phyloP scores from a whole-genome alignment of 1,140 invertebrate genomes.

The Agrilus planipennis region DNA sequence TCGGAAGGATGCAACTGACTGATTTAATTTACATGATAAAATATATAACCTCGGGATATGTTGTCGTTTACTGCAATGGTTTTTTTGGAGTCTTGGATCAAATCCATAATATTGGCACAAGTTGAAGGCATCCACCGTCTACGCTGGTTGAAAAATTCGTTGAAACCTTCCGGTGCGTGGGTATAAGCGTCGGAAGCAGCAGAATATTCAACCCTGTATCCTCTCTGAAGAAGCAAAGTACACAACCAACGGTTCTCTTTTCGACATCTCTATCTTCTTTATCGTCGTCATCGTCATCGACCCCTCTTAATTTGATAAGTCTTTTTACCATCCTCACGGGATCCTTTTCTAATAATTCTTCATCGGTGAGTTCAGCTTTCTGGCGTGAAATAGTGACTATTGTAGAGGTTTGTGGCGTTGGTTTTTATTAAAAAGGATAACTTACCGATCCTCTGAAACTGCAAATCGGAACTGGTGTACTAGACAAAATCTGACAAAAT shows the following conservation, averaged over 20 bases:
- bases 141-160: conserved; percentile 80
- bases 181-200: conserved; percentile 89
- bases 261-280: no score
- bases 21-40: conserved; percentile 72
- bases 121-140: conserved; percentile 83
- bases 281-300: conserved; percentile 34
- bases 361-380: conserved; percentile 36
- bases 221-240: conserved; percentile 72
- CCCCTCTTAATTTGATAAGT: conserved; percentile 39
- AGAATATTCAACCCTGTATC: conserved; percentile 81
- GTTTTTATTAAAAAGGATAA: neutral
- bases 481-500: conserved; percentile 70
- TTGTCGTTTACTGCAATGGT: conserved; percentile 74
- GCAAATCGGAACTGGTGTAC: conserved; percentile 45
- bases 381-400: conserved; percentile 12
- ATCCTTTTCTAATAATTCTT: conserved; percentile 42
- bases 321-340: conserved; percentile 47
- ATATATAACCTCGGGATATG: conserved; percentile 72
- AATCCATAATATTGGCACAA: conserved; percentile 77
- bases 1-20: no score
- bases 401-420: conserved; percentile 3
- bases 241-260: conserved; percentile 81
- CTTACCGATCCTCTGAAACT: conserved; percentile 24
- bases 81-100: conserved; percentile 57
- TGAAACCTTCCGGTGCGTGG: conserved; percentile 77